Conservation (phyloP, 2,888 invertebrate genomes). For the Ganaspis brasiliensis region DNA sequence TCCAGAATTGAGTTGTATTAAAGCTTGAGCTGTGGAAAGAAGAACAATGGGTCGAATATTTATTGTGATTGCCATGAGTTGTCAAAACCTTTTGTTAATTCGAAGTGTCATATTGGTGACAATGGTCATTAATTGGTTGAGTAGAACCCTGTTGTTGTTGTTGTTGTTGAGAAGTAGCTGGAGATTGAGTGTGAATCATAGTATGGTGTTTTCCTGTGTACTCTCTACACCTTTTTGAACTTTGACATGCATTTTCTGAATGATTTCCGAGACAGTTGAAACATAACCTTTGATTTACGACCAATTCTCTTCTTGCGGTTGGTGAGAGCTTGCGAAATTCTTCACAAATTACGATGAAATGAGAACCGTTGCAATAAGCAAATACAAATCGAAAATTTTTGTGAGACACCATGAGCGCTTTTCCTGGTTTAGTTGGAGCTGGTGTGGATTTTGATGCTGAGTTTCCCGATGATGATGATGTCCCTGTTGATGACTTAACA, state of each 20-base stretch:
- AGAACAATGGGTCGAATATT: neutral
- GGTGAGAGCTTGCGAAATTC: neutral
- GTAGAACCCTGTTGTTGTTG: neutral
- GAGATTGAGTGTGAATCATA: no score
- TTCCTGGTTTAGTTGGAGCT: neutral
- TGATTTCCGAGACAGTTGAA: neutral
- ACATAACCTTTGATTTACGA: neutral
- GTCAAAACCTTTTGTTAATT: neutral
- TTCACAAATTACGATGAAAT: neutral
- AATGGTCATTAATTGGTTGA: neutral
- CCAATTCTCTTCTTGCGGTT: neutral
- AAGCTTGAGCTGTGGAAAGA: neutral
- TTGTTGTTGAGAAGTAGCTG: no score
- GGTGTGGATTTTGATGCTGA: neutral
- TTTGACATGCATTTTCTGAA: no score
- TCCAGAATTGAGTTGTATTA: neutral
- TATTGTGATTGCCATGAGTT: neutral
- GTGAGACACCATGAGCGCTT: neutral
- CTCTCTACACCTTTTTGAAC: neutral
- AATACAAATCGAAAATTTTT: neutral
- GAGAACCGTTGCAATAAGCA: neutral
- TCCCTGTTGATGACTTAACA: no score
- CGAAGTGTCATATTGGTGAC: neutral
- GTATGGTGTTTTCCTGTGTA: neutral
- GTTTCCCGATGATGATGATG: neutral